Conservation (phyloP, 1,140 invertebrate species). For the Drosophila mayri region DNA sequence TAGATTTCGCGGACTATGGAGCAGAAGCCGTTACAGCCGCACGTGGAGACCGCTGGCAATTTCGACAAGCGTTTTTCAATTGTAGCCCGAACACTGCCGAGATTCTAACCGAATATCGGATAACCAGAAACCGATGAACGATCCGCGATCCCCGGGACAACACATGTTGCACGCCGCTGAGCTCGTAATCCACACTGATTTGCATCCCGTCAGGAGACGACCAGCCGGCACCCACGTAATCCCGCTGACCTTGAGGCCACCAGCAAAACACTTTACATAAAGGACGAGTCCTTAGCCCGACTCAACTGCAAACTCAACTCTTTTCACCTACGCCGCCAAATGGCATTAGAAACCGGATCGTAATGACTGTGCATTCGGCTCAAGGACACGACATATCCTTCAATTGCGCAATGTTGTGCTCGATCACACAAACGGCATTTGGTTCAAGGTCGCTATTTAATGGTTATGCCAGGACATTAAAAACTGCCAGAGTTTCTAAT, state of each 20-base stretch:
- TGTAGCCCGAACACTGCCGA: not conserved
- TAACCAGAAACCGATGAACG: constrained; percentile 7
- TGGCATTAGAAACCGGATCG: constrained; percentile 61
- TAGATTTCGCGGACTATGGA: constrained; percentile 68
- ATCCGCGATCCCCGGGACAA: constrained; percentile 31
- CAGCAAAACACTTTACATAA: constrained; percentile 14
- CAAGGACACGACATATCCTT: constrained; percentile 55
- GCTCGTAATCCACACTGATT: constrained; percentile 60
- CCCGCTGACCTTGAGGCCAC: constrained; percentile 55
- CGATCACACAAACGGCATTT: constrained; percentile 14
- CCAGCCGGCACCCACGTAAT: constrained; percentile 5
- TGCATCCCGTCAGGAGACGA: constrained; percentile 42
- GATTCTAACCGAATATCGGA: constrained; percentile 1
- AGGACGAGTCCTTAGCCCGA: constrained; percentile 42
- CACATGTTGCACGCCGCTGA: constrained; percentile 62
- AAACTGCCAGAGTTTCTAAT: constrained; percentile 5
- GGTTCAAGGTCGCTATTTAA: constrained; percentile 29
- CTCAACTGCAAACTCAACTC: constrained; percentile 46
- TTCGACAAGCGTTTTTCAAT: constrained; percentile 27
- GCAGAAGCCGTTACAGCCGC: constrained; percentile 54
- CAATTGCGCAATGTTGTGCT: constrained; percentile 53
- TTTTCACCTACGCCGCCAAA: constrained; percentile 52
- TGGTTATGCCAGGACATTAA: constrained; percentile 13
- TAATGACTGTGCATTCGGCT: constrained; percentile 7
- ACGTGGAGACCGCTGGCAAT: constrained; percentile 47